Conservation (phyloP, 2,113 vertebrate species). For the Theristicus caerulescens region DNA sequence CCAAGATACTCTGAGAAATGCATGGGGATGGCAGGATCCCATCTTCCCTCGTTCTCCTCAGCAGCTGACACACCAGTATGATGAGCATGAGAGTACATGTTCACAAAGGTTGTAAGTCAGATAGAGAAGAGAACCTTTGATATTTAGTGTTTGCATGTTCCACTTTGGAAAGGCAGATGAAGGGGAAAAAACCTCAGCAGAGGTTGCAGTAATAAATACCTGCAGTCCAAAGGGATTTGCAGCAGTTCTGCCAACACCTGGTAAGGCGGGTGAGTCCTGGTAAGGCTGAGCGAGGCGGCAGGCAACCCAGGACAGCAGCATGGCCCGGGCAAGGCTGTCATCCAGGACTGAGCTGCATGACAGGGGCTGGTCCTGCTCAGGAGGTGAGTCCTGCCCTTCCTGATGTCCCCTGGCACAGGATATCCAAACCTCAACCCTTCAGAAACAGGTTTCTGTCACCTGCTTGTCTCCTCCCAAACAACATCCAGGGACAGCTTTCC, state of each 20-base stretch:
- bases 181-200: background rate
- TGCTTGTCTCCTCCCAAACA: background rate
- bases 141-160: background rate
- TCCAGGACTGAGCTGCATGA: background rate
- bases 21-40: background rate
- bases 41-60: background rate
- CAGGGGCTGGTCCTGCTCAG: background rate
- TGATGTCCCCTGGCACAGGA: fast-evolving
- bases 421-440: background rate
- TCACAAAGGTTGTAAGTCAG: background rate
- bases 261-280: background rate
- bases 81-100: fast-evolving
- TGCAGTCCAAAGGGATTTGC: background rate
- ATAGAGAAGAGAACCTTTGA: background rate
- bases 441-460: background rate
- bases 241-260: background rate
- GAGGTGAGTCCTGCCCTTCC: background rate
- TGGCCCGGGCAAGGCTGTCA: background rate
- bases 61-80: too few species aligned
- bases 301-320: background rate
- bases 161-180: background rate
- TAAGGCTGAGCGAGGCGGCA: background rate
- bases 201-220: background rate
- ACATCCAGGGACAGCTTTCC: background rate
- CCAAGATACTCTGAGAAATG: background rate